Evolutionary conservation across 2,797 vertebrate species (phyloP), one percentile per base, ranked within the genome.

Genomic region (Rhabdophis nuchalis): DNA sequence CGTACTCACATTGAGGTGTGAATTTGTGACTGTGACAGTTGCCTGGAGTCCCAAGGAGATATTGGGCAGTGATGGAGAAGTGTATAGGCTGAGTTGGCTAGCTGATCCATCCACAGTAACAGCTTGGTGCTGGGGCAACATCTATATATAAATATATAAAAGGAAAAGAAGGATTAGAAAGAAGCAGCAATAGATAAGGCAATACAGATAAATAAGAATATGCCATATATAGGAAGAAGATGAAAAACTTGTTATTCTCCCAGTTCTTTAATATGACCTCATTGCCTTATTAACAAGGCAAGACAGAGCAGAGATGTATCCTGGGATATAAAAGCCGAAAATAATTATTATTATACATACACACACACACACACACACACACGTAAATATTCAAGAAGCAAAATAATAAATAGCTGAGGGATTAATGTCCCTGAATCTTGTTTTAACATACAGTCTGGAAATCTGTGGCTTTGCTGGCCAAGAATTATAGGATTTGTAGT

Each of bases 31-130:
- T 41, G 97, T 97, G 96, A 98, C 97, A 0, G 97, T 97, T 95
- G 98, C 98, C 91, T 99, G 99, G 93, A 99, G 98, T 93, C 99
- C 99, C 96, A 99, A 96, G 95, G 98, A 99, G 97, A 99, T 99
- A 96, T 99, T 99, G 92, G 99, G 99, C 95, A 99, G 97, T 85
- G 99, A 99, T 0, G 99, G 99, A 88, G 99, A 99, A 10, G 99
- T 99, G 97, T 99, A 99, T 94, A 99, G 98, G 94, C 98, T 99
- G 95, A 99, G 98, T 92, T 98, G 98, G 96, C 97, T 98, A 91
- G 98, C 96, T n/a, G 97, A 98, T 93, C 98, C 98, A 88, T 99
- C 99, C 95, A 98, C 97, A 87, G 98, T 97, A 94, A 99, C 97
- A 23, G 98, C 98, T 92, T 97, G 98, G 96, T 98, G 99, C 92